These are phyloP conservation scores for Drosophila parabipectinata DNA, from an alignment of 1,140 invertebrate species.

Conservation along the genomic window DNA sequence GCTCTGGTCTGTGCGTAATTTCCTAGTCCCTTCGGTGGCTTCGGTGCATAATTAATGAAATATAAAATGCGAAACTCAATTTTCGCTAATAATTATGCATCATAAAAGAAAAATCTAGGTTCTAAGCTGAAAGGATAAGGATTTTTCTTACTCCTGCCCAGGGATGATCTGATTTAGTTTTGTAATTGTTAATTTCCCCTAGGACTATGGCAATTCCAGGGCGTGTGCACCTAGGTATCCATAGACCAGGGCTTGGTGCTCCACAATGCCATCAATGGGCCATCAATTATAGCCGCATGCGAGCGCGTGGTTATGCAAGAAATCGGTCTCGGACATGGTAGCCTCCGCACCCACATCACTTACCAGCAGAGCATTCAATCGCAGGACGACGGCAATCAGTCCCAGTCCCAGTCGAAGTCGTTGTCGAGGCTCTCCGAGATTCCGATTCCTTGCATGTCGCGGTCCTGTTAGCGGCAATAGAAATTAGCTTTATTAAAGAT, in stretches of 20 bases:
- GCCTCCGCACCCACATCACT: constrained; percentile 54
- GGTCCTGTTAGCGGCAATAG: constrained; percentile 73
- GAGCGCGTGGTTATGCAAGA: constrained; percentile 52
- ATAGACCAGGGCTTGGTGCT: constrained; percentile 67
- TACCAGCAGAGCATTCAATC: constrained; percentile 56
- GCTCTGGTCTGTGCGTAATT: constrained; percentile 78
- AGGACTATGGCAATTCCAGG: constrained; percentile 12
- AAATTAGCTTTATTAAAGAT: constrained; percentile 82
- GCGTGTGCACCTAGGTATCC: constrained; percentile 7
- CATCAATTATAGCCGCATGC: constrained; percentile 75
- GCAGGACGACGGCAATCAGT: constrained; percentile 26
- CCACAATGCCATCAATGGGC: constrained; percentile 24
- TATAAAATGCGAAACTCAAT: constrained; percentile 75
- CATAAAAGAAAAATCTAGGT: constrained; percentile 38
- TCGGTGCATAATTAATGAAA: constrained; percentile 77
- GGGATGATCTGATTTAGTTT: constrained; percentile 7
- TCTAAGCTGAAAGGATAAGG: constrained; percentile 16
- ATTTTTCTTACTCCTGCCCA: background rate
- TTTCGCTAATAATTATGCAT: constrained; percentile 60
- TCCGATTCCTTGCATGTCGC: constrained; percentile 64
- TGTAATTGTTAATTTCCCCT: constrained; percentile 28
- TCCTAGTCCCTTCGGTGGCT: constrained; percentile 20
- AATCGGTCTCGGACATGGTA: constrained; percentile 5
- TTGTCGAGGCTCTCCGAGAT: constrained; percentile 20
- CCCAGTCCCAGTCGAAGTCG: constrained; percentile 15